Evolutionary conservation across 2,888 invertebrate species (phyloP), one percentile per base, ranked within the genome.

Genomic region (Ochlodes sylvanus): DNA sequence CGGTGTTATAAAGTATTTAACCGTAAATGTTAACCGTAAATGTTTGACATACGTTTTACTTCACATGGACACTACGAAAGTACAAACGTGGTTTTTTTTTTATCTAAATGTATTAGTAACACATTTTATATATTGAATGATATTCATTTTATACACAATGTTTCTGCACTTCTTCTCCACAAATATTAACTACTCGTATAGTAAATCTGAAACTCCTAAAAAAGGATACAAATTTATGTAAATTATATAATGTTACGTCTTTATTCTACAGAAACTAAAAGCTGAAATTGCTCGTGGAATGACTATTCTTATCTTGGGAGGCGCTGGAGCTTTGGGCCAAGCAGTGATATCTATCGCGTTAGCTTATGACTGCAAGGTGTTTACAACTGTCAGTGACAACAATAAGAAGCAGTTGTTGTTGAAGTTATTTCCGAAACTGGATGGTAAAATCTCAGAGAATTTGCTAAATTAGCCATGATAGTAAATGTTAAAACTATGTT

Each of bases 261-360:
- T 65, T 70, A 63, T 68, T 21, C 34, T 12, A 56, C 72, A 86
- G 86, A 63, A 50, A 7, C 69, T 81, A 1, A 80, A 71, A 71
- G 38, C 50, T 15, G 52, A 70, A 2, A 19, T 86, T 6, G 27
- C 7, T 2, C 73, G 71, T 62, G 71, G 71, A 3, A 73, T 75
- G 60, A 73, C 61, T 0, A 76, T 87, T 3, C 75, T 86, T 2
- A 73, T 88, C 0, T 79, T 77, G 5, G 85, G 83, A 2, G 87
- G 85, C 1, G 75, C 79, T 0, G 85, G 82, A 0, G 84, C 83
- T 15, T 57, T 87, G 0, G 87, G 87, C 0, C 87, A 87, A 75
- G 88, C 88, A 0, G 68, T 82, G 0, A 86, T 87, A 72, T 75
- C 83, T 0, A 54, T 88, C 12, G 82, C 80, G 34, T 58, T 86